Percentiles rank a stretch among this genome's conserved stretches.
These are phyloP conservation scores for Tryphoninae sp. DNA, from an alignment of 2,888 invertebrate species.

Conservation along the genomic window DNA sequence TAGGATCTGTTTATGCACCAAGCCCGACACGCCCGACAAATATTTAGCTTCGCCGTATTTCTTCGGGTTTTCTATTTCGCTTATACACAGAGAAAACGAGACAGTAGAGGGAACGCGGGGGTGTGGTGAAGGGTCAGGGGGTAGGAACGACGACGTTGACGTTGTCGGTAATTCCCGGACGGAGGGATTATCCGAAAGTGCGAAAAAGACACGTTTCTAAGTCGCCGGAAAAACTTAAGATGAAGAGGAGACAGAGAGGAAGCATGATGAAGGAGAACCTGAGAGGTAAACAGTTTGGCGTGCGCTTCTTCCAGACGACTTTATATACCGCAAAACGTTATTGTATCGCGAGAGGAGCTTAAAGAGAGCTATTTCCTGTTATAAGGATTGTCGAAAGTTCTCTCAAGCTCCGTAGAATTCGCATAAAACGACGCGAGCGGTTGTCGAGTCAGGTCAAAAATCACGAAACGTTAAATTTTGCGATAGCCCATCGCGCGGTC, in stretches of 20 bases:
- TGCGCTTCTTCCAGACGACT: conserved; percentile 1
- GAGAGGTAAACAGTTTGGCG: conserved; percentile 49
- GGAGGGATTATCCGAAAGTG: conserved; percentile 75
- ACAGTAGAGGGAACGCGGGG: conserved; percentile 68
- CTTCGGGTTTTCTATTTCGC: conserved; percentile 60
- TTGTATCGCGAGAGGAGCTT: conserved; percentile 46
- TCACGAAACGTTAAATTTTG: conserved; percentile 14
- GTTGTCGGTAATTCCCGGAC: conserved; percentile 74
- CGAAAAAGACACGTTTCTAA: conserved; percentile 63
- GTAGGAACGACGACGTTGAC: conserved; percentile 47
- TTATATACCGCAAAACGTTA: conserved; percentile 46
- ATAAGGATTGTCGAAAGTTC: background rate
- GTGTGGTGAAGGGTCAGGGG: background rate
- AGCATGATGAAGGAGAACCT: conserved; percentile 46
- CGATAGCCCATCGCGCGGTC: background rate
- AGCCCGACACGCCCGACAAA: conserved; percentile 79
- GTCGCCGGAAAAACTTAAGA: conserved; percentile 48
- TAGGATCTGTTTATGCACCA: conserved; percentile 79
- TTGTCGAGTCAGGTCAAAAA: conserved; percentile 34
- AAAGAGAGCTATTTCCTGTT: conserved; percentile 3
- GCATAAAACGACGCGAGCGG: background rate
- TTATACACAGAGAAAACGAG: conserved; percentile 60
- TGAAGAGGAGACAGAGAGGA: conserved; percentile 8
- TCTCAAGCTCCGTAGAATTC: background rate
- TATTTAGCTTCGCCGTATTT: conserved; percentile 77